A percentile compares a stretch with the other conserved stretches of the same genome.
Conservation (phyloP, 1,140 invertebrate genomes). For the Venustaconcha ellipsiformis region DNA sequence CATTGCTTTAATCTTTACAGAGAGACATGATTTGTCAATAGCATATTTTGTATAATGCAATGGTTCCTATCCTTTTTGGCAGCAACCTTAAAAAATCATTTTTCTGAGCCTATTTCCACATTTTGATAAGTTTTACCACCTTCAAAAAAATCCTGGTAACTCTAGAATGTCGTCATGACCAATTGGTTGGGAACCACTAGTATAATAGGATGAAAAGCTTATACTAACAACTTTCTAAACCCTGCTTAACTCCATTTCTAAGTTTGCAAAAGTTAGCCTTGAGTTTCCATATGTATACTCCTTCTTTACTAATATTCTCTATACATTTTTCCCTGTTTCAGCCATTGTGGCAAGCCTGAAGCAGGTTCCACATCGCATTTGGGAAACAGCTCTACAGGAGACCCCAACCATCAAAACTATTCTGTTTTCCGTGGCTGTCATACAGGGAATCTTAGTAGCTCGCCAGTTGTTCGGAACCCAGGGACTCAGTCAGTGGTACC, state of each 20-base stretch:
- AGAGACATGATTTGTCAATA: not conserved
- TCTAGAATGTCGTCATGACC: too few species aligned
- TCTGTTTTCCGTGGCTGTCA: constrained; percentile 52
- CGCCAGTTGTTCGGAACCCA: constrained; percentile 61
- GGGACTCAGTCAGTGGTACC: constrained; percentile 62
- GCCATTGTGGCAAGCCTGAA: constrained; percentile 59
- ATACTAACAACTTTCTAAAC: not conserved
- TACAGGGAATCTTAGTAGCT: constrained; percentile 54
- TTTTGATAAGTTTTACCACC: too few species aligned
- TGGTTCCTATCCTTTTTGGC: too few species aligned
- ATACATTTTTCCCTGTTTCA: constrained; percentile 32
- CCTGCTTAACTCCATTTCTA: not conserved
- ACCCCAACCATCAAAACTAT: constrained; percentile 40
- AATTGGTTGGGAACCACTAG: too few species aligned
- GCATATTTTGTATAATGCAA: too few species aligned
- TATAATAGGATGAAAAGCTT: not conserved
- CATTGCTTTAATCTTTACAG: not conserved
- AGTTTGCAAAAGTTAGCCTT: not conserved
- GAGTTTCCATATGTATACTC: not conserved
- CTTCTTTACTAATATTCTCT: not conserved
- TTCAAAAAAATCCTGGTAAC: too few species aligned
- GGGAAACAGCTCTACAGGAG: constrained; percentile 43
- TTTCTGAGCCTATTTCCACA: too few species aligned
- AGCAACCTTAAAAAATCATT: too few species aligned
- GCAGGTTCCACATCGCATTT: constrained; percentile 38